phyloP scores from a whole-genome alignment of 2,113 vertebrate species.

The Potamarius usumacintae region DNA sequence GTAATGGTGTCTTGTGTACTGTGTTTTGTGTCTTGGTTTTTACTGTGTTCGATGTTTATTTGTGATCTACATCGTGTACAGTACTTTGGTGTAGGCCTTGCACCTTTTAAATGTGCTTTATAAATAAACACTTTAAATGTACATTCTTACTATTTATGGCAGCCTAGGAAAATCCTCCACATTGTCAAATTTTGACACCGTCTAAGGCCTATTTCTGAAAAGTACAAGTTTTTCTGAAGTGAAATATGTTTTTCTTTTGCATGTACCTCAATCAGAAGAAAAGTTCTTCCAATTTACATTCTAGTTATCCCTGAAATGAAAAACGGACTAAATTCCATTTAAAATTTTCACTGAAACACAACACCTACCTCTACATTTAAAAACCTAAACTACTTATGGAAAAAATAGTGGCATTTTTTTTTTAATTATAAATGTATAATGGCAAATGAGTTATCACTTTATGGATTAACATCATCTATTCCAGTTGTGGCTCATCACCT shows the following conservation, averaged over 20 bases:
- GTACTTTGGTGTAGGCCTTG: not conserved
- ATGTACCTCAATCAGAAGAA: not conserved
- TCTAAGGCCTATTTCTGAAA: no score
- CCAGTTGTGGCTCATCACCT: not conserved
- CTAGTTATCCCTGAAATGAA: not conserved
- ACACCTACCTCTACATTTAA: not conserved
- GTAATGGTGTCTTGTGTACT: not conserved
- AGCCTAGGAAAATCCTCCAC: not conserved
- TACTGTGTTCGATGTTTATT: not conserved
- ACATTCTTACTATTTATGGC: not conserved
- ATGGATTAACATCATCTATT: not conserved
- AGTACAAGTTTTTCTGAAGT: no score
- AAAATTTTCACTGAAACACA: not conserved
- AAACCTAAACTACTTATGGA: not conserved
- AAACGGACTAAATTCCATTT: not conserved
- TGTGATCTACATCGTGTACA: not conserved
- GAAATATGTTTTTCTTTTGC: no score
- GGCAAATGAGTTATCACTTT: not conserved
- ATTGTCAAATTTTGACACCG: no score
- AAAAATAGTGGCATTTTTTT: not conserved
- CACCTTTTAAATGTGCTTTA: not conserved
- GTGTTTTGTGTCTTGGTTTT: not conserved
- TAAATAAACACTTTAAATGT: not conserved
- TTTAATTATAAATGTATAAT: not conserved
- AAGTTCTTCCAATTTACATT: not conserved